Evolutionary conservation across 2,797 vertebrate genomes (phyloP).

Genomic region (Crax fasciolata): DNA sequence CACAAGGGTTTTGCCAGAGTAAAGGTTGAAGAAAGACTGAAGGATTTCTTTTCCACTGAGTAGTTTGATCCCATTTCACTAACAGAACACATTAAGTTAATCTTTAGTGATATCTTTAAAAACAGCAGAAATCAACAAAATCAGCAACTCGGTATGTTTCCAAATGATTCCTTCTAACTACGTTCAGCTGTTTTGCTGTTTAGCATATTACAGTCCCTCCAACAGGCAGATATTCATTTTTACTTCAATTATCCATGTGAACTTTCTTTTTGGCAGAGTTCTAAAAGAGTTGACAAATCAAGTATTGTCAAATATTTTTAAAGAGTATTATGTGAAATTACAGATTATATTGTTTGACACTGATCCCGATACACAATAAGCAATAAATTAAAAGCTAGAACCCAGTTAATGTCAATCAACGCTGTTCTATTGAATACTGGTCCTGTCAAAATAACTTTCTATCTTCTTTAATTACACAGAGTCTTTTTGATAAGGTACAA

Average conservation of each 20-base stretch:
- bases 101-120: constrained; percentile 54
- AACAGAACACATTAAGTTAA: constrained; percentile 47
- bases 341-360: constrained; percentile 34
- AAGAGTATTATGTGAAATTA: not conserved
- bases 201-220: not conserved
- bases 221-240: constrained; percentile 5
- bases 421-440: not conserved
- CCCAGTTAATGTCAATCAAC: constrained; percentile 5
- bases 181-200: constrained; percentile 25
- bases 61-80: constrained; percentile 57
- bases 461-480: not conserved
- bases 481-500: not conserved
- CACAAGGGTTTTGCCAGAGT: not conserved
- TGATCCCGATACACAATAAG: constrained; percentile 38
- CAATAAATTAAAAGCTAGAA: constrained; percentile 43
- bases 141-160: constrained; percentile 70
- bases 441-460: constrained; percentile 31
- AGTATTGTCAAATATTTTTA: constrained; percentile 43
- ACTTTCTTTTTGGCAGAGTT: not conserved
- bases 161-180: constrained; percentile 9
- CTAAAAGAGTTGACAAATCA: not conserved
- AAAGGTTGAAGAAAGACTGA: constrained; percentile 30
- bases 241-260: not conserved
- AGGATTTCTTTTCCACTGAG: constrained; percentile 30
- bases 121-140: constrained; percentile 78